A percentile compares a stretch with the other conserved stretches of the same genome.
phyloP scores from a whole-genome alignment of 1,140 invertebrate genomes.

The Calliphora vicina region DNA sequence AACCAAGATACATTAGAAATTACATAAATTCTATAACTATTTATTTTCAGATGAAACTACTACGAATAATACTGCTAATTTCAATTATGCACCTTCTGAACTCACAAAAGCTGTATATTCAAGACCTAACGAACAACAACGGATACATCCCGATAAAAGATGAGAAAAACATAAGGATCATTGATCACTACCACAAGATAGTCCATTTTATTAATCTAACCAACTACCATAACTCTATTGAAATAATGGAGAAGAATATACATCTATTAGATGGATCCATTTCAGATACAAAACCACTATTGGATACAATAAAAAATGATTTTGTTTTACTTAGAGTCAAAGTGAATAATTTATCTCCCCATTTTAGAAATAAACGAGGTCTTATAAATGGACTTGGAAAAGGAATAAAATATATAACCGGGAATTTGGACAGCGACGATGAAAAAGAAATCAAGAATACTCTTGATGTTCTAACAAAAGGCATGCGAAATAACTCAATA shows the following conservation, averaged over 20 bases:
- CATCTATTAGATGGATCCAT: background rate
- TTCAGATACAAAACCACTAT: background rate
- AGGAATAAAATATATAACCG: no score
- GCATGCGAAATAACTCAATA: no score
- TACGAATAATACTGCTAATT: no score
- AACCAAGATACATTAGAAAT: no score
- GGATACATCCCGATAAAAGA: background rate
- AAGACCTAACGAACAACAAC: background rate
- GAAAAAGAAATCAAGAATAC: no score
- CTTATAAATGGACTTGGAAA: no score
- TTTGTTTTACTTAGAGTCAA: background rate
- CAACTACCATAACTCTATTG: background rate
- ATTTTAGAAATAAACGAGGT: background rate
- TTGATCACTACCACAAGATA: background rate
- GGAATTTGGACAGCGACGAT: no score
- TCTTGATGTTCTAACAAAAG: no score
- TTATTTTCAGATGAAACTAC: no score
- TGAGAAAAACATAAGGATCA: background rate
- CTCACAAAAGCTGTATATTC: background rate
- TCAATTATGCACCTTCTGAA: no score
- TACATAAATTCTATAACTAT: no score
- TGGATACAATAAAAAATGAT: background rate
- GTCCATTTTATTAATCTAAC: background rate
- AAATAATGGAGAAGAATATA: background rate
- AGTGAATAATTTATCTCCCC: background rate